These are phyloP conservation scores for Acropternis orthonyx DNA, from an alignment of 2,797 vertebrate species.

Conservation along the genomic window DNA sequence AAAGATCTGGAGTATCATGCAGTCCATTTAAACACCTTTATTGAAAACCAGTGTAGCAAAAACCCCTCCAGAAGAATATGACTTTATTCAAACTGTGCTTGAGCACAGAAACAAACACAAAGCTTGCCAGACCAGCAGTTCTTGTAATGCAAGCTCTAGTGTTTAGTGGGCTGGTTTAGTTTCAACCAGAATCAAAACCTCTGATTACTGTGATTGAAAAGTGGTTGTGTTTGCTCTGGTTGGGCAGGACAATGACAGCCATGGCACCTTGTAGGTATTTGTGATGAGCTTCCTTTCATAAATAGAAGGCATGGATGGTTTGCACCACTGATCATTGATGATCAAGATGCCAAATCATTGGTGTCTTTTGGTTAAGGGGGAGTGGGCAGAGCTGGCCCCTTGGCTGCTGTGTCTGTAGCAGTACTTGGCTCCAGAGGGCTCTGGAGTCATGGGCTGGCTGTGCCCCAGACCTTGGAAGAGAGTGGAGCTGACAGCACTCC, in stretches of 20 bases:
- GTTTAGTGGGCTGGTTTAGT: neutral
- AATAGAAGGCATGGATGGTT: fast-evolving
- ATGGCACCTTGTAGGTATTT: fast-evolving
- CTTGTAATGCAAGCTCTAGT: neutral
- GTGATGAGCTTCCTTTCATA: neutral
- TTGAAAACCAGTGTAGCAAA: neutral
- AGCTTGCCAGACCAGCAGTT: neutral
- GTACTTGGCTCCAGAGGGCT: neutral
- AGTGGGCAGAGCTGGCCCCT: neutral
- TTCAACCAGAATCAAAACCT: neutral
- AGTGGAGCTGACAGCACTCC: fast-evolving
- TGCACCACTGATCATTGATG: neutral
- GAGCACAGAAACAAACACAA: neutral
- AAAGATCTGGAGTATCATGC: neutral
- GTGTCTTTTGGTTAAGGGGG: neutral
- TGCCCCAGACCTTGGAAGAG: too few relatives aligned
- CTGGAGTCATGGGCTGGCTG: neutral
- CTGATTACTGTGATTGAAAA: neutral
- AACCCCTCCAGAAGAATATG: neutral
- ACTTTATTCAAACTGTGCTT: neutral
- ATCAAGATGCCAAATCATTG: neutral
- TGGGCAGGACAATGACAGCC: neutral
- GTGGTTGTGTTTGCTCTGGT: neutral
- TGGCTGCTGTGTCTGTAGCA: neutral
- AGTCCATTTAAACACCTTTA: neutral